These are phyloP conservation scores for Amaurobius ferox DNA, from an alignment of 2,888 invertebrate genomes.

Conservation along the genomic window DNA sequence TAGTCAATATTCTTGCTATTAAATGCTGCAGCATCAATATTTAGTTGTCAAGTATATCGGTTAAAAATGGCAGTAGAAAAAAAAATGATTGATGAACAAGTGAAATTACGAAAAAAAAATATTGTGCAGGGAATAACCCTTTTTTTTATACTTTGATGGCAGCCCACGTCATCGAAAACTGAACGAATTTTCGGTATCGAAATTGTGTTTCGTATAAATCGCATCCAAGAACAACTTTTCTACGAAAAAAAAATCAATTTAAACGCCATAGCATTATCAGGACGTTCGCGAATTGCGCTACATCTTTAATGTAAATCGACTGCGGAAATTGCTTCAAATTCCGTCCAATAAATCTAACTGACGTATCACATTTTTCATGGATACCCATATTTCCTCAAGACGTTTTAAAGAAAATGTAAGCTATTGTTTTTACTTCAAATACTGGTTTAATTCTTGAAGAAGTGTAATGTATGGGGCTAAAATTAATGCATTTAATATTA, in stretches of 20 bases:
- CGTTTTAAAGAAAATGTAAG: background rate
- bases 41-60: background rate
- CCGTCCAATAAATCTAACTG: constrained; percentile 8
- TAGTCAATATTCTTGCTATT: background rate
- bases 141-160: background rate
- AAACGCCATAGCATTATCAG: constrained; percentile 11
- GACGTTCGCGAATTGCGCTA: background rate
- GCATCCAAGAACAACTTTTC: background rate
- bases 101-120: constrained; percentile 2
- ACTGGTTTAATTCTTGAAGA: background rate
- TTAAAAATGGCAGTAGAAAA: background rate
- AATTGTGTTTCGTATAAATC: background rate
- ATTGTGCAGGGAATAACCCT: background rate
- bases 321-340: constrained; percentile 16
- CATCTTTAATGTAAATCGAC: constrained; percentile 16
- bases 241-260: constrained; percentile 3
- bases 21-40: background rate
- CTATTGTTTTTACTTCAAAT: background rate
- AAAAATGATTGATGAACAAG: constrained; percentile 13
- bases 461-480: no score
- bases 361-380: constrained; percentile 2
- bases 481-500: no score
- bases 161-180: constrained; percentile 14
- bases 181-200: background rate
- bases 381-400: background rate